Conservation (phyloP, 2,888 invertebrate genomes). For the Phymatocera aterrima region DNA sequence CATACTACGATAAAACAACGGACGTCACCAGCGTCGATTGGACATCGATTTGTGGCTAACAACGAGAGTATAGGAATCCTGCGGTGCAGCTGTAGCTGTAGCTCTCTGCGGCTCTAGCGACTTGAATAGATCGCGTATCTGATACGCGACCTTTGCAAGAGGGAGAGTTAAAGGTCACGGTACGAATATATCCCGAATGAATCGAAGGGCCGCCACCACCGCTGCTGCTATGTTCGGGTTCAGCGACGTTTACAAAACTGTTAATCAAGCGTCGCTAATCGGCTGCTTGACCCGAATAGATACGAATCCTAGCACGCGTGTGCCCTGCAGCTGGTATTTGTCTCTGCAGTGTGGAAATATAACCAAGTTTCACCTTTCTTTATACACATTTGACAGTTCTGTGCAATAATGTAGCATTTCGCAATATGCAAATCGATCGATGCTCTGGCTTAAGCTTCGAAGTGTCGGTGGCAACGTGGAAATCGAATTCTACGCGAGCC, state of each 20-base stretch:
- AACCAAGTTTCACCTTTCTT: not conserved
- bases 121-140: conserved; percentile 55
- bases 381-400: too few relatives aligned
- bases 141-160: conserved; percentile 60
- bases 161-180: conserved; percentile 52
- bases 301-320: not conserved
- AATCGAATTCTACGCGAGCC: too few relatives aligned
- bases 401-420: too few relatives aligned
- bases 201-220: conserved; percentile 13
- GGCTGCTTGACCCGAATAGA: not conserved
- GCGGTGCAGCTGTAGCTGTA: conserved; percentile 10
- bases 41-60: not conserved
- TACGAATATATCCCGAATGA: conserved; percentile 42
- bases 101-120: conserved; percentile 15
- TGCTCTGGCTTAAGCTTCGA: too few relatives aligned
- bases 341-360: not conserved
- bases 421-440: too few relatives aligned
- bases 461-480: too few relatives aligned
- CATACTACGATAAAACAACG: not conserved
- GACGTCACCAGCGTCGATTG: not conserved
- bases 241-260: not conserved
- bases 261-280: not conserved
- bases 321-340: not conserved
- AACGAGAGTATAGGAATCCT: conserved; percentile 21
- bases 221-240: not conserved